Conservation (phyloP, 92 coral and sea anemone genomes). For the Phenganax marumi region DNA sequence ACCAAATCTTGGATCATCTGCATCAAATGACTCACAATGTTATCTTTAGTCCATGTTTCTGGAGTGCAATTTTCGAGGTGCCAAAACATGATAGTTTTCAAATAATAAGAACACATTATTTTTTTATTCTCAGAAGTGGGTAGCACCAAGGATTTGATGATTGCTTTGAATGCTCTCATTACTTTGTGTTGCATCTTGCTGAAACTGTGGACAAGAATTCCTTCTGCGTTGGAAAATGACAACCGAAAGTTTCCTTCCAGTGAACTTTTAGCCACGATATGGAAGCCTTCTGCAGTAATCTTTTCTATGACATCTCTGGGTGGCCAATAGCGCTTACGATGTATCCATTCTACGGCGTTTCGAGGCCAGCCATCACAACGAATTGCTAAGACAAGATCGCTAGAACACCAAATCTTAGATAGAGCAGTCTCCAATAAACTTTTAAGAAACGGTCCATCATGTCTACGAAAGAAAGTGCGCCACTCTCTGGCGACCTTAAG, state of each 20-base stretch:
- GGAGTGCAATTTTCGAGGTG: conserved; percentile 56
- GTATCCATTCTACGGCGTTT: conserved; percentile 62
- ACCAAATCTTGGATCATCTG: conserved; percentile 59
- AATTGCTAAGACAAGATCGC: conserved; percentile 73
- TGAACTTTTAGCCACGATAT: conserved; percentile 66
- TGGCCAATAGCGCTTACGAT: conserved; percentile 73
- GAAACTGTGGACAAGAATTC: conserved; percentile 62
- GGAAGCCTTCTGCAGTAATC: conserved; percentile 63
- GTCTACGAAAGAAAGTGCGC: background rate
- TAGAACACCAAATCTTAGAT: conserved; percentile 6
- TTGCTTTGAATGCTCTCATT: conserved; percentile 3
- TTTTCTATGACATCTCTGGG: conserved; percentile 41
- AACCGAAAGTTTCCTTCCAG: conserved; percentile 62
- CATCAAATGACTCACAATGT: conserved; percentile 66
- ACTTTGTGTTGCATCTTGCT: conserved; percentile 59
- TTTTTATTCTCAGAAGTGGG: background rate
- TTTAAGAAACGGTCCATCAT: background rate
- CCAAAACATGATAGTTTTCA: conserved; percentile 69
- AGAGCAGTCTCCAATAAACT: background rate
- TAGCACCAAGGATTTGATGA: background rate
- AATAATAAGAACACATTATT: conserved; percentile 58
- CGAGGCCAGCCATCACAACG: conserved; percentile 67
- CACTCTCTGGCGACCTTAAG: background rate
- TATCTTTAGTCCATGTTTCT: conserved; percentile 60
- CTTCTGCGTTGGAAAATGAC: conserved; percentile 79